Base-by-base conservation (phyloP, 2,797 vertebrate genomes). In the Glyptemys insculpta region DNA sequence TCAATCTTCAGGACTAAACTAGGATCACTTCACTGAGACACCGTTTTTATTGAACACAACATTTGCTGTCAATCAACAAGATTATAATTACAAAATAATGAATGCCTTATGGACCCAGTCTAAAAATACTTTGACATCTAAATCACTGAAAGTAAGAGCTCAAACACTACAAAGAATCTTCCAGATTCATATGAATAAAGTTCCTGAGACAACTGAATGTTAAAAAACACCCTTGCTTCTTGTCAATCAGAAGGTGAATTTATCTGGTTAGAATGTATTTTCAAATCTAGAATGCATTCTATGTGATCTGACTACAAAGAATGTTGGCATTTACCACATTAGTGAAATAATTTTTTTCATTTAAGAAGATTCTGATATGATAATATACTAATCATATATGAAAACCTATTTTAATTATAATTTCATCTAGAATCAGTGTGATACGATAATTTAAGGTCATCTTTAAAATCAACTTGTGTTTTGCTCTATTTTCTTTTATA, bases 121-220 rank as follows among this genome's bases (percentile, higher is more conserved):
- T 97, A 97, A 96, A 98, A 74, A 94, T 95, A 96, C 34, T 95
- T 96, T 95, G 93, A 96, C 92, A 97, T 93, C 80, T 97, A 94
- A 97, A 93, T 93, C 72, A 89, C 72, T 88, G 72, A 92, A 81
- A 94, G 53, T 53, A 88, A 92, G 79, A 95, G 3, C 34, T 95
- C 80, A 93, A 94, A 91, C 25, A 93, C 82, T 85, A 87, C 57
- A 95, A 62, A 85, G 1, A 86, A 88, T 86, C 78, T 88, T 94
- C 89, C 41, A 96, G 47, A 93, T 92, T 95, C 72, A 34, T 49
- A 93, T 31, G 87, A 87, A 94, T 92, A 92, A 96, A 86, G 12
- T 94, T 90, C 44, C 25, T 49, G 86, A 94, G 91, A 95, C 7
- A 84, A 44, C 5, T 85, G 57, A 12, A 81, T 79, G 57, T 68